Evolutionary conservation across 2,113 vertebrate genomes (phyloP).

Genomic region (Tapirus terrestris): DNA sequence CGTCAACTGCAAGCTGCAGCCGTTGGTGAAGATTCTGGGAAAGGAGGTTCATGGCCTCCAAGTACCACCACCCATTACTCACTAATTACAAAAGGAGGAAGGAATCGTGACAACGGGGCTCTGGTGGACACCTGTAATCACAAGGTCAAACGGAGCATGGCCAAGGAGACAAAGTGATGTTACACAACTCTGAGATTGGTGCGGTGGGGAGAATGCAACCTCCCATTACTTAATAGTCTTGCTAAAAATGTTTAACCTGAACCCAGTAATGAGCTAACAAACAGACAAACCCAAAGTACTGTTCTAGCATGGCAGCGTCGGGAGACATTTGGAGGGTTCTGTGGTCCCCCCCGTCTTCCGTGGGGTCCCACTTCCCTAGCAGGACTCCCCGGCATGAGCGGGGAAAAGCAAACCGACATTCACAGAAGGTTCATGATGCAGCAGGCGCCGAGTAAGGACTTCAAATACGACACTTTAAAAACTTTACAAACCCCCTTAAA

Average conservation of each 20-base stretch:
- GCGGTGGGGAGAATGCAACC: background rate
- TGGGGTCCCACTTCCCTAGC: no score
- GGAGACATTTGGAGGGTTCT: background rate
- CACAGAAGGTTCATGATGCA: background rate
- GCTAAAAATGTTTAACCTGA: background rate
- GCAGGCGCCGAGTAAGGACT: background rate
- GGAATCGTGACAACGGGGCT: background rate
- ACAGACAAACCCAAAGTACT: no score
- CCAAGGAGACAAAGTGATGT: no score
- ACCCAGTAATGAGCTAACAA: background rate
- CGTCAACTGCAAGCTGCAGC: background rate
- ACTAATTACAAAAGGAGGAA: background rate
- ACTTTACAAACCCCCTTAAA: background rate
- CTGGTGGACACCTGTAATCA: background rate
- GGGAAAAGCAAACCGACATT: background rate
- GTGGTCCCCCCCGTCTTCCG: background rate
- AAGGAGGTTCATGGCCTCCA: background rate
- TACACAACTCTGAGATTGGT: background rate
- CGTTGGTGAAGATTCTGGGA: background rate
- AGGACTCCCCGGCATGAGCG: background rate
- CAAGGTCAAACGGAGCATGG: no score
- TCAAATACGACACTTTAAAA: background rate
- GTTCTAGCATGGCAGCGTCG: no score
- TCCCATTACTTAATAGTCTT: background rate
- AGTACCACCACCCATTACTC: background rate